Base-by-base conservation (phyloP, 1,140 invertebrate genomes). In the Asobara japonica region DNA sequence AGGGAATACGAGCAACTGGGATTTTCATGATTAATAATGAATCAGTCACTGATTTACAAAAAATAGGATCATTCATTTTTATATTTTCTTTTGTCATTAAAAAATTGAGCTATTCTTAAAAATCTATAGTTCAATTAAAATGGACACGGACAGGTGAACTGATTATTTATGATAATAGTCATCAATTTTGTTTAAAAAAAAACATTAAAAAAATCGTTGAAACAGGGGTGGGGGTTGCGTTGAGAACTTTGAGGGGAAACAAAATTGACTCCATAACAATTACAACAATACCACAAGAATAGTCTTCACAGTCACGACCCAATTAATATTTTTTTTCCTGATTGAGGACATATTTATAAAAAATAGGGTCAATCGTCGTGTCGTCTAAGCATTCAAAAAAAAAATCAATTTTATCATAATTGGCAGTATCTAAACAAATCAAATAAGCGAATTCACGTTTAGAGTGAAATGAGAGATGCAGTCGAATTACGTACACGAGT, bases 41-140 rank as follows among this genome's bases (percentile, higher is more conserved):
- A 79, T 77, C 69, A 77, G 75, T 83, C 75, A 75, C 76, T 74
- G 74, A 78, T 78, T 75, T 84, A 85, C 79, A 84, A 84, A 84
- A 84, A 76, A 76, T 79, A 65, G 67, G 70, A 76, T 78, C 66
- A 70, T 70, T 56, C 22, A 56, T 56, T 13, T 56, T 56, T 22
- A 25, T 51, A 18, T 25, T 56, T 25, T 25, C 18, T 56, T 56
- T 62, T 27, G 5, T 62, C 75, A 76, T 79, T 79, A 84, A 83
- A 84, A 85, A 84, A 80, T 85, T 85, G 82, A 83, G 81, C 82
- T 85, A 84, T 79, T 80, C 83, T 85, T 85, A 86, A 80, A 74
- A 79, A 70, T 75, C 77, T 83, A 83, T 41, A 13, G 74, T 31
- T 29, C 67, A 75, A 76, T 69, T 76, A 69, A 74, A 60, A 41